phyloP scores from a whole-genome alignment of 2,113 vertebrate genomes.

The Cavia aperea region DNA sequence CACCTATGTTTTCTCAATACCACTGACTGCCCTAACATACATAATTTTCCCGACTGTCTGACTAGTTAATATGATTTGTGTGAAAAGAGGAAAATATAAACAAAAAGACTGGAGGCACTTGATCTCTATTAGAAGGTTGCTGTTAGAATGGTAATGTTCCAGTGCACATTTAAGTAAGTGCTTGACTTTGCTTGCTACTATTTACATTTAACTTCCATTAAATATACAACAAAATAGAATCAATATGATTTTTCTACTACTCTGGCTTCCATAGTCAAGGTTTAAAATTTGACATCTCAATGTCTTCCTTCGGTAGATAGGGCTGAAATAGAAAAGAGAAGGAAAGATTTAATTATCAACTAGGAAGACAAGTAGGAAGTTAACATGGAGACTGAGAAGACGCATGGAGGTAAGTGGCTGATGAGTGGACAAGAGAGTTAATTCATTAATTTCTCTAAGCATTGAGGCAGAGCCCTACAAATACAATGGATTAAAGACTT shows the following conservation, averaged over 20 bases:
- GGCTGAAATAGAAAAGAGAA: not conserved
- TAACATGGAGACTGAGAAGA: fast-evolving
- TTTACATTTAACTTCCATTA: not conserved
- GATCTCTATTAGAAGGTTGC: not conserved
- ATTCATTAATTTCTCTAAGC: fast-evolving
- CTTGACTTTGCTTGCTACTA: not conserved
- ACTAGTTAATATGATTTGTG: not conserved
- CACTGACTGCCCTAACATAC: fast-evolving
- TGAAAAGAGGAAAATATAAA: not conserved
- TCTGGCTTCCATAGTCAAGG: not conserved
- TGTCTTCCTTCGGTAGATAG: not conserved
- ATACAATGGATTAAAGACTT: fast-evolving
- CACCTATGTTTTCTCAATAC: fast-evolving
- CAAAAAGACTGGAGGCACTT: not conserved
- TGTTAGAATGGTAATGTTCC: not conserved
- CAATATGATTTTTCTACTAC: not conserved
- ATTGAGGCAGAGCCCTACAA: fast-evolving
- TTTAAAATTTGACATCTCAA: not conserved
- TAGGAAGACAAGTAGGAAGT: not conserved
- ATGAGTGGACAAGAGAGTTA: fast-evolving
- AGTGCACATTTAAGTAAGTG: not conserved
- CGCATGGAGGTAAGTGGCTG: not conserved
- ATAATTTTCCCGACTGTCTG: not conserved
- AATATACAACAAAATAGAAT: not conserved
- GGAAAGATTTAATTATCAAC: not conserved